Conservation (phyloP, 37 sponge, comb jelly and placozoan species). For the Chondrilla cf. caribensis region DNA sequence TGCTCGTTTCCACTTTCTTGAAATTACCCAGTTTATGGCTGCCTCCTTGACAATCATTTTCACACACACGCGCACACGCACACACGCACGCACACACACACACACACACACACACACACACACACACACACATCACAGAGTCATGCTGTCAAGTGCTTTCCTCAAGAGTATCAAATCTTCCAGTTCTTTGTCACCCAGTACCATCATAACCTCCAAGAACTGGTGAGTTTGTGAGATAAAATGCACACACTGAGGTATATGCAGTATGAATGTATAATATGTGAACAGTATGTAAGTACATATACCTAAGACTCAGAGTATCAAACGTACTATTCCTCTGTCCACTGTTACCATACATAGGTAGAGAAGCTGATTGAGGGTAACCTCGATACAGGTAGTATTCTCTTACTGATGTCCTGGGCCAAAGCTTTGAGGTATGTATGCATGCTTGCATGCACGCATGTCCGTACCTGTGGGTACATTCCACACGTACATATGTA, state of each 20-base stretch:
- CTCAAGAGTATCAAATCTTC: constrained; percentile 67
- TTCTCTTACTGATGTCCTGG: constrained; percentile 63
- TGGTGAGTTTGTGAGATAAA: constrained; percentile 42
- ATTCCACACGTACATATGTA: not conserved
- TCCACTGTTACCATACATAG: constrained; percentile 25
- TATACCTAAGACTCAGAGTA: too few relatives aligned
- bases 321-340: too few relatives aligned
- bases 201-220: constrained; percentile 52
- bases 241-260: too few relatives aligned
- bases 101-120: too few relatives aligned
- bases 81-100: too few relatives aligned
- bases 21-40: too few relatives aligned
- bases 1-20: too few relatives aligned
- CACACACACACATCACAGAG: too few relatives aligned
- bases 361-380: constrained; percentile 39
- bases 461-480: not conserved
- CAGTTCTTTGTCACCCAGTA: constrained; percentile 60
- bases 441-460: not conserved
- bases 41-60: too few relatives aligned
- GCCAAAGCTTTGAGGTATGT: constrained; percentile 56
- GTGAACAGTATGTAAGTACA: too few relatives aligned
- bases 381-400: constrained; percentile 54
- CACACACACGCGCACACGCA: too few relatives aligned
- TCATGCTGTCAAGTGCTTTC: constrained; percentile 35
- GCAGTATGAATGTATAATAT: too few relatives aligned